A percentile compares a stretch with the other conserved stretches of the same genome.
Evolutionary conservation across 2,797 vertebrate genomes (phyloP).

Genomic region (Acomys russatus): DNA sequence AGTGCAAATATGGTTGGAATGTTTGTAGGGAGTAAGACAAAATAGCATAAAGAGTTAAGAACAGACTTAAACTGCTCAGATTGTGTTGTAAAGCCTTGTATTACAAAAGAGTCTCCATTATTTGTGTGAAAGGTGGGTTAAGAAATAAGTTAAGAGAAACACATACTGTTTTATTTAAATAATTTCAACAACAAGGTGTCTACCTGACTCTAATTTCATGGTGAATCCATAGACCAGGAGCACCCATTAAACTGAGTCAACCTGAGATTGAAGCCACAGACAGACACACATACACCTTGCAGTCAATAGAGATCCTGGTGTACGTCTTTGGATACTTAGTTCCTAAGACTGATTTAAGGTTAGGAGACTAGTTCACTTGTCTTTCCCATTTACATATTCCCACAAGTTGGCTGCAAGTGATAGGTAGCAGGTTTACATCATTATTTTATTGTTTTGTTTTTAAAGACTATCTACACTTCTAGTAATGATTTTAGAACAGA

Average conservation of each 20-base stretch:
- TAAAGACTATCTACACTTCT: constrained; percentile 92
- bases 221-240: constrained; percentile 91
- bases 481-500: constrained; percentile 95
- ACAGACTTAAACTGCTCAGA: no score
- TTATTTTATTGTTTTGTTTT: constrained; percentile 75
- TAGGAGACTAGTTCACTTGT: constrained; percentile 94
- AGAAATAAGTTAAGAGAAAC: no score
- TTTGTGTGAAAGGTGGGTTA: no score
- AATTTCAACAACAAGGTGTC: constrained; percentile 85
- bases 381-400: constrained; percentile 90
- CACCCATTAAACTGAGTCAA: constrained; percentile 90
- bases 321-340: constrained; percentile 94
- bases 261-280: constrained; percentile 89
- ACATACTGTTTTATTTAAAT: no score
- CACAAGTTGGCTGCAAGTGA: constrained; percentile 93
- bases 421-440: constrained; percentile 90
- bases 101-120: no score
- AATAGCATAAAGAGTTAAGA: no score
- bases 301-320: constrained; percentile 92
- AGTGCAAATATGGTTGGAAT: no score
- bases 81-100: no score
- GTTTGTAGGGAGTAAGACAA: no score
- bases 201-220: constrained; percentile 91
- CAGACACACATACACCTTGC: constrained; percentile 91
- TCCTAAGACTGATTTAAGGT: constrained; percentile 93